Percentiles rank a stretch among this genome's conserved stretches.
These are phyloP conservation scores for Heliconius aoede DNA, from an alignment of 2,888 invertebrate genomes.

Conservation along the genomic window DNA sequence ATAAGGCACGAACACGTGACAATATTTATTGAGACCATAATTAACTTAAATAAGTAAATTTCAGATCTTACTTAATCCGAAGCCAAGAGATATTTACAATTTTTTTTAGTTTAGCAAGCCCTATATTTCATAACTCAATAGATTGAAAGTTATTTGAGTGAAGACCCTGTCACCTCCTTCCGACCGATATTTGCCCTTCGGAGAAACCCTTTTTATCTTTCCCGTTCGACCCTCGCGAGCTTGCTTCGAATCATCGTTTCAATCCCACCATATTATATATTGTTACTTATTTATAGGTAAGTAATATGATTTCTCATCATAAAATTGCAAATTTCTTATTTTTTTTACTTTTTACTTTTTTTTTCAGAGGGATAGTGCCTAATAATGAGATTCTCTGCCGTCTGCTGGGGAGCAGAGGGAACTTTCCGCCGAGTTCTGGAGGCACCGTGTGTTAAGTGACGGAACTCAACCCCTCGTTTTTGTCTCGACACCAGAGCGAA, in stretches of 20 bases:
- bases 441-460: too few relatives aligned
- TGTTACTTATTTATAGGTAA: constrained; percentile 48
- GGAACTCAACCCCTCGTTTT: too few relatives aligned
- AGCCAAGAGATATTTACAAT: not conserved
- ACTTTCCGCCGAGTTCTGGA: too few relatives aligned
- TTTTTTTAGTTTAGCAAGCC: constrained; percentile 19
- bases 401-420: too few relatives aligned
- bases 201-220: constrained; percentile 73
- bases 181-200: constrained; percentile 62
- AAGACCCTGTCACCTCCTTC: constrained; percentile 60
- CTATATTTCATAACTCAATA: constrained; percentile 37
- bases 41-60: not conserved
- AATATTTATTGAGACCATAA: too few relatives aligned
- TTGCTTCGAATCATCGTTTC: constrained; percentile 70
- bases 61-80: fast-evolving
- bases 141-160: constrained; percentile 43
- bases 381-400: too few relatives aligned
- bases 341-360: too few relatives aligned
- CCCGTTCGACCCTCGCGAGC: constrained; percentile 67
- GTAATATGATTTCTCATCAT: constrained; percentile 21
- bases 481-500: too few relatives aligned
- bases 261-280: constrained; percentile 67
- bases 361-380: too few relatives aligned
- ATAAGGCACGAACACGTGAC: too few relatives aligned
- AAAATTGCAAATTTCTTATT: not conserved